Evolutionary conservation across 2,797 vertebrate genomes (phyloP).

Genomic region (Hirundo rustica): DNA sequence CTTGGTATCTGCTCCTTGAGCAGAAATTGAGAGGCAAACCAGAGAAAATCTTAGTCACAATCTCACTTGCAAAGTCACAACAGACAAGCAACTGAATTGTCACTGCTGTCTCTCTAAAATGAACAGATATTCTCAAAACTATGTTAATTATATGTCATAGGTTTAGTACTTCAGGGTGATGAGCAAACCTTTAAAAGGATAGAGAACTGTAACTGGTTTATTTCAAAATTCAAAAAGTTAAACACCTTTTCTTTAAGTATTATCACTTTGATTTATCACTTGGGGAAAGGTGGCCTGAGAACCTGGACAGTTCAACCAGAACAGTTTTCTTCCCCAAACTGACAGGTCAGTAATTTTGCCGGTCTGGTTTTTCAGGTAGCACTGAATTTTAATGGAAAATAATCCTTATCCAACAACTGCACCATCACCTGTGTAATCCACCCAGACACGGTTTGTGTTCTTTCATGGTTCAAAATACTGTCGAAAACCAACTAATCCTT

Average conservation of each 20-base stretch:
- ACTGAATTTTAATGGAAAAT: neutral
- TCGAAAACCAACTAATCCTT: neutral
- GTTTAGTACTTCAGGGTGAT: neutral
- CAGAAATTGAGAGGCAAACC: neutral
- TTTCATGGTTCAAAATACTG: neutral
- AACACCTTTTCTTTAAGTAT: neutral
- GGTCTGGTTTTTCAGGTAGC: neutral
- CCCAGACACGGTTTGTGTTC: neutral
- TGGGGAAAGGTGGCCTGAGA: neutral
- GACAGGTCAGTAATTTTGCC: neutral
- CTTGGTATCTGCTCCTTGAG: neutral
- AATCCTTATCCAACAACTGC: neutral
- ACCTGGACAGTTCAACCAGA: neutral
- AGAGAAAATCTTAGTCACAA: neutral
- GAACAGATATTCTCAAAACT: neutral
- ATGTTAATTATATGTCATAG: neutral
- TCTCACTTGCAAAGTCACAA: neutral
- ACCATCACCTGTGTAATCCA: neutral
- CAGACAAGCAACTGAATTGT: neutral
- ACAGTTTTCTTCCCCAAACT: neutral
- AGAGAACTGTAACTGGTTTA: neutral
- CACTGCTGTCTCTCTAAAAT: neutral
- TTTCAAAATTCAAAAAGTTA: neutral
- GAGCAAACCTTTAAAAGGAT: neutral
- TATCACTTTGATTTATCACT: neutral